Evolutionary conservation across 2,888 invertebrate species (phyloP), one percentile per base, ranked within the genome.

Genomic region (Andrena camellia): DNA sequence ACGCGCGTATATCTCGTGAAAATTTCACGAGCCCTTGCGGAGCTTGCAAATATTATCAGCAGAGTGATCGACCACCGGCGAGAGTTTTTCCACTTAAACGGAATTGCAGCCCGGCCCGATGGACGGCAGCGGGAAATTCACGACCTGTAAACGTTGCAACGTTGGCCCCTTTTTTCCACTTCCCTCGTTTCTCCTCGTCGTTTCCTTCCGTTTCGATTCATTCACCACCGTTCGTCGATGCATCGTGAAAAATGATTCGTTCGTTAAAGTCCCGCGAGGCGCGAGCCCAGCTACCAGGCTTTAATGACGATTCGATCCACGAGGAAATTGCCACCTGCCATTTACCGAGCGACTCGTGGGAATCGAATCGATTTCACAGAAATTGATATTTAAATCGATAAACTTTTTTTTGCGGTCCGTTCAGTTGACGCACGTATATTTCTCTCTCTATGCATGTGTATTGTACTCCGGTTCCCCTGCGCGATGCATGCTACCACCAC

Each of bases 21-120:
- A 68, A 35, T 52, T 52, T 52, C 50, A 35, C 63, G 50, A 52
- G 63, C 31, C 35, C 59, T 26, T 13, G 42, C 6, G 8, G 3
- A 17, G 52, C 42, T 76, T 31, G 76, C 76, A 54, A 69, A 57
- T 76, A 76, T 54, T 69, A 76, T 54, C 69, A 42, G 54, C 42
- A 13, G 8, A 33, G 60, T 62, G 75, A 76, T 69, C 76, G 76
- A 69, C 76, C 67, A 60, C 59, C 54, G n/a, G 62, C 68, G 62
- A 54, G 63, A 68, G 59, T 75, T 69, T 76, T 76, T 76, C 76
- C 76, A 69, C 76, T 63, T 68, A 54, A 69, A 69, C 29, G 68
- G 54, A 76, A 76, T 69, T 76, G 76, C 69, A 63, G 42, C 76
- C 31, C 29, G 69, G 52, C 17, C 76, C 76, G 69, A 76, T 42